Evolutionary conservation across 1,140 invertebrate genomes (phyloP).

Genomic region (Lepidostoma basale): DNA sequence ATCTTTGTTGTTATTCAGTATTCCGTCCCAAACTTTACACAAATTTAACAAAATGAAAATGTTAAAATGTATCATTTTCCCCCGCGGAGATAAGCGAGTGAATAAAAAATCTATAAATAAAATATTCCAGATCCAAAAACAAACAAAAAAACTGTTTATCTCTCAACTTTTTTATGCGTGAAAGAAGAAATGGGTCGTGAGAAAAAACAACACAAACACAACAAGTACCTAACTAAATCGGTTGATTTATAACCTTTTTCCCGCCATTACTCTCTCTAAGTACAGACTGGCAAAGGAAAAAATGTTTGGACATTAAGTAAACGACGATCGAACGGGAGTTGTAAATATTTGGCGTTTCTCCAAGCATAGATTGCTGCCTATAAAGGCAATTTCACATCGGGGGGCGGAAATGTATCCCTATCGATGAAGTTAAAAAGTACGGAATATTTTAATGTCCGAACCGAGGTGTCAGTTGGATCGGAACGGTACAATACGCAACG

Average conservation of each 20-base stretch:
- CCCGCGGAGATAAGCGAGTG: no score
- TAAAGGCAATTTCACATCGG: not conserved
- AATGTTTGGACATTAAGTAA: slow-evolving; percentile 25
- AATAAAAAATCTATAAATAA: no score
- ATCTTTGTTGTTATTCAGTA: no score
- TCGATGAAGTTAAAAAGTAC: no score
- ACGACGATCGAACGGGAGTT: slow-evolving; percentile 19
- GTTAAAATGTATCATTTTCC: no score
- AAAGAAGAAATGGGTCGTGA: slow-evolving; percentile 19
- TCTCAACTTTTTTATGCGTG: slow-evolving; percentile 9
- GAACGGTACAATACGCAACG: no score
- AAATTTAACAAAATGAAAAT: no score
- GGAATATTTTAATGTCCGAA: no score
- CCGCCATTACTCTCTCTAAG: slow-evolving; percentile 16
- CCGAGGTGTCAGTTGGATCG: no score
- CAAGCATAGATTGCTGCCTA: not conserved
- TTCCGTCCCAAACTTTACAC: no score
- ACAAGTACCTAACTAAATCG: slow-evolving; percentile 26
- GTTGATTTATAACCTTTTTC: slow-evolving; percentile 22
- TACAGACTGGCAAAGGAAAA: slow-evolving; percentile 17
- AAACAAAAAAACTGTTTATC: slow-evolving; percentile 9
- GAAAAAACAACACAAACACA: slow-evolving; percentile 21
- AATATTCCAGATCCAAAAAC: slow-evolving; percentile 5
- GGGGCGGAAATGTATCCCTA: no score
- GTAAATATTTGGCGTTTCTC: slow-evolving; percentile 20